phyloP scores from a whole-genome alignment of 1,140 invertebrate species.

The Leptinotarsa texana region DNA sequence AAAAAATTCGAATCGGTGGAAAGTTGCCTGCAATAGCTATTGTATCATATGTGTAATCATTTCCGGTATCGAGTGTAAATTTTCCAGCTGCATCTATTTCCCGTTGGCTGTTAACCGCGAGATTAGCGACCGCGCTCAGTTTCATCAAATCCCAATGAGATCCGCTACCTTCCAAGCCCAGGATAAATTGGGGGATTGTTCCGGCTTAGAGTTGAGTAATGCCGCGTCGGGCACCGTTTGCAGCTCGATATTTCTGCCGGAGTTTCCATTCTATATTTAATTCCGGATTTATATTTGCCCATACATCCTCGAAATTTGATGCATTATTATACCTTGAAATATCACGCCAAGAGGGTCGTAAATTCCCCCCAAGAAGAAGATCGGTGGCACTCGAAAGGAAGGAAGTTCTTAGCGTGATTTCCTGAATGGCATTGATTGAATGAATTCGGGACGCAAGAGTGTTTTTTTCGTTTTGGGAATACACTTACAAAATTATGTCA shows the following conservation, averaged over 20 bases:
- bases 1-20: too few species aligned
- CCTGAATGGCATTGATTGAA: too few species aligned
- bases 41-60: not conserved
- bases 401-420: not conserved
- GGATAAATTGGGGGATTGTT: constrained; percentile 57
- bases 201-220: constrained; percentile 57
- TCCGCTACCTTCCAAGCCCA: constrained; percentile 53
- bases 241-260: constrained; percentile 54
- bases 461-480: too few species aligned
- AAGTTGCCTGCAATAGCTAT: too few species aligned
- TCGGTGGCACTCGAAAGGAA: not conserved
- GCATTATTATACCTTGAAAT: constrained; percentile 55
- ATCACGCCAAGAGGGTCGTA: constrained; percentile 27
- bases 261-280: constrained; percentile 55
- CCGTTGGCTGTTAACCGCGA: constrained; percentile 55
- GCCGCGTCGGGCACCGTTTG: constrained; percentile 54
- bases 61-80: not conserved
- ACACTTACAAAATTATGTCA: too few species aligned
- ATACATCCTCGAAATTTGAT: constrained; percentile 53
- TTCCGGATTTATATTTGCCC: constrained; percentile 55
- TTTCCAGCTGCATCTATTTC: constrained; percentile 52
- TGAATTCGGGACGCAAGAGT: too few species aligned
- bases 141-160: constrained; percentile 58
- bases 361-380: not conserved
- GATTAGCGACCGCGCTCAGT: constrained; percentile 54